Conservation (phyloP, 2,797 vertebrate species). For the Spinus olivaceus region DNA sequence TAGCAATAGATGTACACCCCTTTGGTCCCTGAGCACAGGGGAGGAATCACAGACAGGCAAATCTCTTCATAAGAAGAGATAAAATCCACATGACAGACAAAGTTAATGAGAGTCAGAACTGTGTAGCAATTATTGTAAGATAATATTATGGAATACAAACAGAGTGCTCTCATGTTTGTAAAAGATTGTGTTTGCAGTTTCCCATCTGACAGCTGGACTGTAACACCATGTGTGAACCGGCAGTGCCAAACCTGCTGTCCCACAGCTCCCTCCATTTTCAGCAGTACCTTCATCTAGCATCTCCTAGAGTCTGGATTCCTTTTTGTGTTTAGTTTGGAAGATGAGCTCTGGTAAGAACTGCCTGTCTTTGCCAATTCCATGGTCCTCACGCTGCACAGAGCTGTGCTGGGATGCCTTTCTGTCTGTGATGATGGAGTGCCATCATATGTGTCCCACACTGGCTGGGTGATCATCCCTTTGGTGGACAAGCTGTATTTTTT, state of each 20-base stretch:
- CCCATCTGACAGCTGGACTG: too few relatives aligned
- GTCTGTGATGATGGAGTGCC: neutral
- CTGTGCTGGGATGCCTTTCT: neutral
- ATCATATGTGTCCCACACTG: neutral
- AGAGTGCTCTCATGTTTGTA: neutral
- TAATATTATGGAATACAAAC: neutral
- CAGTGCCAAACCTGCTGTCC: neutral
- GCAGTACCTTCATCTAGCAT: neutral
- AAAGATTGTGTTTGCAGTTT: neutral
- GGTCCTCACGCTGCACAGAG: neutral
- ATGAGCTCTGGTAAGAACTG: neutral
- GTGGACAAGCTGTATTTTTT: constrained; percentile 1
- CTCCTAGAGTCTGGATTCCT: neutral
- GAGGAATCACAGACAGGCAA: neutral
- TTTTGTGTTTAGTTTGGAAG: neutral
- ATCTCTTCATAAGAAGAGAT: neutral
- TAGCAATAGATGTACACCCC: neutral
- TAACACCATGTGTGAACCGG: too few relatives aligned
- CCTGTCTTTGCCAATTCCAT: neutral
- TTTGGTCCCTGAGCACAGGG: neutral
- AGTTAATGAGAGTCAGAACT: neutral
- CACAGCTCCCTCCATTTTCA: neutral
- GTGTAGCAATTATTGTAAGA: neutral
- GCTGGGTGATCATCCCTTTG: neutral
- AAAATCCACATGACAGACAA: neutral